Percentiles rank a stretch among this genome's conserved stretches.
Evolutionary conservation across 2,888 invertebrate species (phyloP).

Genomic region (Lacanobia oleracea): DNA sequence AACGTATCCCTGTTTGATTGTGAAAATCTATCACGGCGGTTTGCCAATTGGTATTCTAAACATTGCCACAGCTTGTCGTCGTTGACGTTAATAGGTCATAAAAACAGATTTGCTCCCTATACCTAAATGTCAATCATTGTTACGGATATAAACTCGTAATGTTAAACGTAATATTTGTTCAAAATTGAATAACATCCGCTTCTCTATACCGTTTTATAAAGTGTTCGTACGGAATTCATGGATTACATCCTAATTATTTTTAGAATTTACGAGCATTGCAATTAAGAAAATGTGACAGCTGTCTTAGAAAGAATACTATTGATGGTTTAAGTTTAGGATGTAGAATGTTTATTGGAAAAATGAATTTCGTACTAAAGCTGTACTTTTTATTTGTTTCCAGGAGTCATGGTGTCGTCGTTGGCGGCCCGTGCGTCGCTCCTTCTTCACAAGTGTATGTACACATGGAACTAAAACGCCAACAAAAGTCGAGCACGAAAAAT

Average conservation of each 20-base stretch:
- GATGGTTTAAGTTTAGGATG: background rate
- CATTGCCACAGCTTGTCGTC: constrained; percentile 33
- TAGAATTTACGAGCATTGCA: background rate
- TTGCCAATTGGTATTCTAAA: constrained; percentile 51
- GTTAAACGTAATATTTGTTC: constrained; percentile 2
- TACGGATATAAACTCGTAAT: constrained; percentile 12
- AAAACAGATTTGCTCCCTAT: constrained; percentile 12
- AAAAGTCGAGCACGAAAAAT: constrained; percentile 84
- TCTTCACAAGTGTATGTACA: constrained; percentile 84
- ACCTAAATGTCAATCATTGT: constrained; percentile 18
- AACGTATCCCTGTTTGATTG: constrained; percentile 37
- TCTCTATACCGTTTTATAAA: constrained; percentile 9
- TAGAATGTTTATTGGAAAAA: too few species aligned
- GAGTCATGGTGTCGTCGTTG: constrained; percentile 92
- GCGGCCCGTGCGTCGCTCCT: constrained; percentile 87
- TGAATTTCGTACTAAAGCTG: constrained; percentile 6
- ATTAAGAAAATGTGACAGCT: background rate
- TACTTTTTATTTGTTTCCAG: constrained; percentile 81
- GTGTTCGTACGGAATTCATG: background rate
- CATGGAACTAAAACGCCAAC: constrained; percentile 85
- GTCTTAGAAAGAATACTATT: background rate
- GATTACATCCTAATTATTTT: background rate
- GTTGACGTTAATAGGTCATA: constrained; percentile 39
- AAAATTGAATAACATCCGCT: constrained; percentile 11
- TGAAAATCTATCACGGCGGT: constrained; percentile 32